Base-by-base conservation (phyloP, 2,113 vertebrate genomes). In the Promerops cafer region DNA sequence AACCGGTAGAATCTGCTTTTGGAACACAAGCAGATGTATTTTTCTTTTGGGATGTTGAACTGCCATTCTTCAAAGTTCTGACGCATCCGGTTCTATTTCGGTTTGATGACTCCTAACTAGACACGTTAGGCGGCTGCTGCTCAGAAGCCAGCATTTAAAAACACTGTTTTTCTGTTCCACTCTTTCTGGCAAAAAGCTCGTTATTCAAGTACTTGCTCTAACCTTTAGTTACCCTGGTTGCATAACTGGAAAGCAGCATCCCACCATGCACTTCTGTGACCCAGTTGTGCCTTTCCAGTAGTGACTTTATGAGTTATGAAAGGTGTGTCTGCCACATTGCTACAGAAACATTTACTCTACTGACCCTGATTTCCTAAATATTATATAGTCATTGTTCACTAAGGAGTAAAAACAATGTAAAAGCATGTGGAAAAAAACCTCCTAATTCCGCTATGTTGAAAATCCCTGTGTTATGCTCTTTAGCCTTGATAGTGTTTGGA, bases 191-290 rank as follows among this genome's bases (percentile, higher is more conserved):
- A 93, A 96, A 95, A 94, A 95, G 42, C 91, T 91, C 77, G 13
- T 94, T 97, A 96, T 97, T 96, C 95, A 90, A 76, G 85, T 84
- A 79, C 90, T 87, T 89, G 84, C 88, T 92, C 83, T 97, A 96
- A 96, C 95, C 91, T 97, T 95, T 94, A 93, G 87, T 97, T 96
- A 96, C 79, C 93, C 91, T 87, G 69, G 12, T 97, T 98, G 97
- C 75, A 69, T 97, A 98, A 97, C 75, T 97, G 96, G 93, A 87
- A 96, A 97, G 95, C 93, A 78, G 56, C 91, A 94, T 97, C 97
- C 97, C 96, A 97, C 64, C 91, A 97, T 97, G 95, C 96, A 97
- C 77, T 96, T 95, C 95, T 97, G 93, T 97, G 97, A 97, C 97
- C 97, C 97, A 97, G 85, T 98, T 98, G 80, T 90, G 92, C 94